Conservation (phyloP, 2,888 invertebrate species). For the Nomada fabriciana region DNA sequence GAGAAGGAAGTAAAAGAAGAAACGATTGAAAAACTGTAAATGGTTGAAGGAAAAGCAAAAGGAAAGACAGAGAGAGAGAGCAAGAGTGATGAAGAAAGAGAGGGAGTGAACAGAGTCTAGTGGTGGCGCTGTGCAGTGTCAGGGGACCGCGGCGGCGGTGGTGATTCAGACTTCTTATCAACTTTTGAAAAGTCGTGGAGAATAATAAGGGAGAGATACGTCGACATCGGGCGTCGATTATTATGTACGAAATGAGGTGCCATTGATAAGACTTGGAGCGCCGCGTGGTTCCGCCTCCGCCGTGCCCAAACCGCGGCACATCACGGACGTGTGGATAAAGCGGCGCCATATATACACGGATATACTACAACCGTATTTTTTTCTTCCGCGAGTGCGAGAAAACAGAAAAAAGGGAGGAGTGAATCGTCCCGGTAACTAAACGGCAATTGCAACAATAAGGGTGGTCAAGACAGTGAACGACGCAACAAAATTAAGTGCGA, state of each 20-base stretch:
- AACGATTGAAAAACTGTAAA: background rate
- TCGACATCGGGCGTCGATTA: conserved; percentile 53
- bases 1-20: background rate
- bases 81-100: conserved; percentile 10
- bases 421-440: conserved; percentile 29
- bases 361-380: conserved; percentile 53
- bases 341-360: conserved; percentile 59
- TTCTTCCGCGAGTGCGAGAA: conserved; percentile 42
- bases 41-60: background rate
- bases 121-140: conserved; percentile 72
- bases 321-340: conserved; percentile 65
- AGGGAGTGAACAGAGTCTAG: conserved; percentile 49
- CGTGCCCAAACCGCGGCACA: conserved; percentile 65
- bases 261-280: conserved; percentile 65
- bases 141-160: conserved; percentile 76
- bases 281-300: conserved; percentile 71
- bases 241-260: conserved; percentile 64
- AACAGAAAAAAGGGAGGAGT: conserved; percentile 42
- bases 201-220: conserved; percentile 40
- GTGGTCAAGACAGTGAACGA: conserved; percentile 18
- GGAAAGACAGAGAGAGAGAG: conserved; percentile 10
- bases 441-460: conserved; percentile 33
- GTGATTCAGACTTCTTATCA: conserved; percentile 76
- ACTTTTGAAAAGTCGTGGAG: conserved; percentile 40
- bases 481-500: background rate